Conservation (phyloP, 2,113 vertebrate genomes). For the Brevimyrus niger region DNA sequence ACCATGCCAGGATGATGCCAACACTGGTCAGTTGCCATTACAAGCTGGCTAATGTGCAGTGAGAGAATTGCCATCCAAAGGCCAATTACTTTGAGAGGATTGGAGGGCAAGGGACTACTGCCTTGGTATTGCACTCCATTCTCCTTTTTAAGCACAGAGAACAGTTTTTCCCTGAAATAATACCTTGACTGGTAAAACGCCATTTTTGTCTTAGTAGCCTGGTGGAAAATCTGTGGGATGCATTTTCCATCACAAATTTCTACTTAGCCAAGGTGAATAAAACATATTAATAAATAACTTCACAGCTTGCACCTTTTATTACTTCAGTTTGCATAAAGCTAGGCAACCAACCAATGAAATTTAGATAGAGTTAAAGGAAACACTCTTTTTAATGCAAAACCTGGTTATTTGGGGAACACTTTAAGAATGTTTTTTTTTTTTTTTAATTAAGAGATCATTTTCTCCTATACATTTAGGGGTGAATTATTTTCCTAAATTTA, state of each 20-base stretch:
- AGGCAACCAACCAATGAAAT: neutral
- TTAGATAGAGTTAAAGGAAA: no score
- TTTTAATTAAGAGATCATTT: neutral
- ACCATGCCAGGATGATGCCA: neutral
- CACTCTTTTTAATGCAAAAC: neutral
- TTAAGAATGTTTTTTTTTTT: neutral
- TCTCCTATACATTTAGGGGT: neutral
- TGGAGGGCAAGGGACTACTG: neutral
- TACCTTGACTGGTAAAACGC: neutral
- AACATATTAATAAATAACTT: slow-evolving; percentile 3
- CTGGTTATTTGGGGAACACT: neutral
- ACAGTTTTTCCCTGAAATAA: neutral
- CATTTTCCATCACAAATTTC: neutral
- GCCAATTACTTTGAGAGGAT: neutral
- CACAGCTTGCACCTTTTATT: neutral
- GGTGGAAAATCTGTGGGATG: slow-evolving; percentile 1
- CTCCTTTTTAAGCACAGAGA: neutral
- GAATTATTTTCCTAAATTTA: neutral
- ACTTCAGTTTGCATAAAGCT: slow-evolving; percentile 3
- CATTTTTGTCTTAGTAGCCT: neutral
- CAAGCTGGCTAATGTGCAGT: neutral
- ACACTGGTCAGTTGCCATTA: neutral
- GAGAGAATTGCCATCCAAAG: neutral
- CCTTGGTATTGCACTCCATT: neutral
- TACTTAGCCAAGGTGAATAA: neutral